Evolutionary conservation across 1,140 invertebrate species (phyloP).

Genomic region (Sinonovacula constricta): DNA sequence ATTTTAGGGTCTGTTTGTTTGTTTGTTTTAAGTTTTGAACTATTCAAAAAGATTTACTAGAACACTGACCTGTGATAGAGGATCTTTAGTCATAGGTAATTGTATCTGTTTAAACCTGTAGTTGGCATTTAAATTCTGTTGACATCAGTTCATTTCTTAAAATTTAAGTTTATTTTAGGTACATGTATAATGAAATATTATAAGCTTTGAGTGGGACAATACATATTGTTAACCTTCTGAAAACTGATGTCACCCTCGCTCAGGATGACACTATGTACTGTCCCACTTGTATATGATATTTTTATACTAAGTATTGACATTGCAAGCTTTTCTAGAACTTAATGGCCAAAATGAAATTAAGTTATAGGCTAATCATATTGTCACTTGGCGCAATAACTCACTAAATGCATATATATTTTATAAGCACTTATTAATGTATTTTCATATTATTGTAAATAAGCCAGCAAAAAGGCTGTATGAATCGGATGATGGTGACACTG

Average conservation of each 20-base stretch:
- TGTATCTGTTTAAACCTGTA: neutral
- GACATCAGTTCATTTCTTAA: neutral
- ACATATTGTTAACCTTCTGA: neutral
- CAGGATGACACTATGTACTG: neutral
- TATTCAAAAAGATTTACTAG: neutral
- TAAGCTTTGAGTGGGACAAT: neutral
- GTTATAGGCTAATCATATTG: constrained; percentile 1
- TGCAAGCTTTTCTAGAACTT: neutral
- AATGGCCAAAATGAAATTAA: constrained; percentile 2
- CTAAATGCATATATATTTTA: neutral
- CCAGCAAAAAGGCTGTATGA: constrained; percentile 25
- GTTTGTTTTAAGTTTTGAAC: neutral
- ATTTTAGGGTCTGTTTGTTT: neutral
- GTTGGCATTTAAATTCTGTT: neutral
- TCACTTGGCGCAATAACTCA: neutral
- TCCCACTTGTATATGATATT: neutral
- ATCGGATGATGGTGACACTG: constrained; percentile 1
- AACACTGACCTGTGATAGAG: neutral
- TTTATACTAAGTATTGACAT: constrained; percentile 4
- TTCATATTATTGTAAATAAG: constrained; percentile 15
- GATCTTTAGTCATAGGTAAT: neutral
- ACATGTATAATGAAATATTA: constrained; percentile 2
- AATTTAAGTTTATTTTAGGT: neutral
- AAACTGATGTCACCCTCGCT: neutral
- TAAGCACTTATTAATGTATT: neutral